Percentiles rank a stretch among this genome's conserved stretches.
Evolutionary conservation across 2,113 vertebrate genomes (phyloP).

Genomic region (Anthoscopus minutus): DNA sequence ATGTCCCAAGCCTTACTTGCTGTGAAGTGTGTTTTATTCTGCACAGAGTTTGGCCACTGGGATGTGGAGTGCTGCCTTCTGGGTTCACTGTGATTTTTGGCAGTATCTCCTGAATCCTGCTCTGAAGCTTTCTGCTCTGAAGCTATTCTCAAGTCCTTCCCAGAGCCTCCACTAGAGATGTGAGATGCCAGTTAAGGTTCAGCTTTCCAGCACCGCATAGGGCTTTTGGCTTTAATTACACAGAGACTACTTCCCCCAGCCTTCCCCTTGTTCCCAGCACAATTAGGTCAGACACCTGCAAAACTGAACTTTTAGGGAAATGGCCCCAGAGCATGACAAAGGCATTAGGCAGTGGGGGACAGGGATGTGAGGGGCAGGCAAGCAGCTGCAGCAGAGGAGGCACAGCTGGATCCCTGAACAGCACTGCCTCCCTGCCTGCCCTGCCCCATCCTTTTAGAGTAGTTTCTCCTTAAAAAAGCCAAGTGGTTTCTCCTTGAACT

Average conservation of each 20-base stretch:
- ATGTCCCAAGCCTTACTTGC: background rate
- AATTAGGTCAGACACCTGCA: conserved; percentile 26
- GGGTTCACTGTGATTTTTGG: background rate
- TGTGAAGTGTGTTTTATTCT: background rate
- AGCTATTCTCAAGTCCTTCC: background rate
- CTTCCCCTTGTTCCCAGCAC: background rate
- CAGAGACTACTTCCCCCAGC: background rate
- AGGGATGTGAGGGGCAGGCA: background rate
- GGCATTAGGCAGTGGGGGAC: background rate
- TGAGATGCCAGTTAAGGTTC: background rate
- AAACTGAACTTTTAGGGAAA: background rate
- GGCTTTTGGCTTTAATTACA: conserved; percentile 28
- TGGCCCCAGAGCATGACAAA: background rate
- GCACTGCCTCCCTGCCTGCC: background rate
- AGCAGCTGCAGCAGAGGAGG: background rate
- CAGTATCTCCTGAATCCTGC: background rate
- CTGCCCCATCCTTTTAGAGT: background rate
- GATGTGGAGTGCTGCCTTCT: background rate
- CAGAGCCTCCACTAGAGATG: background rate
- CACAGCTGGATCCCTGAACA: background rate
- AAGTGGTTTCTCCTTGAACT: background rate
- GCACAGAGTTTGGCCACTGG: background rate
- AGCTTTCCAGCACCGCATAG: rapidly evolving
- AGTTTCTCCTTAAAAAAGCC: background rate
- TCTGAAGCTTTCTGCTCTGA: background rate